These are phyloP conservation scores for Leptopilina drosophilae DNA, from an alignment of 2,888 invertebrate genomes.

Conservation along the genomic window DNA sequence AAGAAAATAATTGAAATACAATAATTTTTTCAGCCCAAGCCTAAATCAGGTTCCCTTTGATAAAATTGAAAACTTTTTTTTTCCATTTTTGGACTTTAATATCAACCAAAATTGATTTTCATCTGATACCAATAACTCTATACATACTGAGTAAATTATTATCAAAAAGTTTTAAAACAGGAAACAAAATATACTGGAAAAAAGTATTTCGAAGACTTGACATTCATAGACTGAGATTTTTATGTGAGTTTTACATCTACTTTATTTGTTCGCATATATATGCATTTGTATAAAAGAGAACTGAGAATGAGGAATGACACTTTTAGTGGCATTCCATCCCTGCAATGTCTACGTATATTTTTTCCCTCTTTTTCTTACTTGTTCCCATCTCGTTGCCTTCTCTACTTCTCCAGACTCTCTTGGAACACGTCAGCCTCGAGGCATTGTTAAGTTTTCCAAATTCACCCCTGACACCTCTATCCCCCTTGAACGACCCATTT, in stretches of 20 bases:
- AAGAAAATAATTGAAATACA: too few relatives aligned
- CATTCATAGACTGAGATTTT: background rate
- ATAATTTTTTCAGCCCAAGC: too few relatives aligned
- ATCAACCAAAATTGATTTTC: too few relatives aligned
- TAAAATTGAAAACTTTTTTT: too few relatives aligned
- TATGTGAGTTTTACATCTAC: background rate
- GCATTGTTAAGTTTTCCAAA: slow-evolving; percentile 68
- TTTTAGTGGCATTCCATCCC: slow-evolving; percentile 63
- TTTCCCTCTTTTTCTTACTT: slow-evolving; percentile 43
- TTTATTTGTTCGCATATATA: slow-evolving; percentile 40
- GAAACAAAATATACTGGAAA: slow-evolving; percentile 20
- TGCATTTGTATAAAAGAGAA: slow-evolving; percentile 40
- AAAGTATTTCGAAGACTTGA: background rate
- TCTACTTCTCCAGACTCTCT: slow-evolving; percentile 49
- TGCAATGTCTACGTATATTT: slow-evolving; percentile 39
- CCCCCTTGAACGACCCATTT: slow-evolving; percentile 46
- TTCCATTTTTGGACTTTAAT: too few relatives aligned
- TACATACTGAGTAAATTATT: too few relatives aligned
- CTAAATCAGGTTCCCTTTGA: too few relatives aligned
- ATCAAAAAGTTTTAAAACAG: too few relatives aligned
- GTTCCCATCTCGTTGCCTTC: slow-evolving; percentile 44
- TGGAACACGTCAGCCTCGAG: slow-evolving; percentile 62
- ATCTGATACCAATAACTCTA: too few relatives aligned
- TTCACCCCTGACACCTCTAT: slow-evolving; percentile 48
- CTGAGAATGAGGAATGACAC: slow-evolving; percentile 64